A percentile compares a stretch with the other conserved stretches of the same genome.
Conservation (phyloP, 1,140 invertebrate genomes). For the Atta cephalotes region DNA sequence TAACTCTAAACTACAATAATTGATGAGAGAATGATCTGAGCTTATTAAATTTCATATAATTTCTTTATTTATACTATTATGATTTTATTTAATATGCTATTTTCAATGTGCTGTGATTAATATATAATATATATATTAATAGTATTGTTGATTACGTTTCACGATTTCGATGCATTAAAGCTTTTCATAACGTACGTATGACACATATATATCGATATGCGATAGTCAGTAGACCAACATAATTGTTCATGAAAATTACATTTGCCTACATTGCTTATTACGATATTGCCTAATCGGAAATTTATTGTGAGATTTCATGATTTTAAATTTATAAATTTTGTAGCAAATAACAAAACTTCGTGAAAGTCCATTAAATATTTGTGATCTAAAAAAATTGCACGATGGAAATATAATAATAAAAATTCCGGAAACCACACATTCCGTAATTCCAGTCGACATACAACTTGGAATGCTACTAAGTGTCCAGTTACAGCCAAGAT, state of each 20-base stretch:
- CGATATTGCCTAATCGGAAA: background rate
- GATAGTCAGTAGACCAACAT: conserved; percentile 30
- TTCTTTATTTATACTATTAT: background rate
- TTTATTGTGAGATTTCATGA: background rate
- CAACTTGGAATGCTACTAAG: conserved; percentile 33
- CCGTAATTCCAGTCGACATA: background rate
- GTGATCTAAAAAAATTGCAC: background rate
- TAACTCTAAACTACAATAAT: background rate
- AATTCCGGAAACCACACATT: background rate
- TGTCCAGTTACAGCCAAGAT: background rate
- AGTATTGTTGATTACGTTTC: conserved; percentile 8
- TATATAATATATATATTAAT: no score
- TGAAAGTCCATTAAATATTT: background rate
- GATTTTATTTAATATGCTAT: background rate
- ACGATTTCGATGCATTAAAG: conserved; percentile 22
- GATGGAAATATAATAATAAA: background rate
- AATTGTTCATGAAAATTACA: background rate
- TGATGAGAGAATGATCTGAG: background rate
- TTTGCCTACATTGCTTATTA: background rate
- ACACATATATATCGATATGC: conserved; percentile 33
- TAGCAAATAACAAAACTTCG: background rate
- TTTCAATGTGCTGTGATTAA: no score
- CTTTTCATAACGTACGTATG: background rate
- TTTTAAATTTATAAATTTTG: background rate
- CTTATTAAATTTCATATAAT: conserved; percentile 14